Base-by-base conservation (phyloP, 2,797 vertebrate species). In the Acrocephalus scirpaceus region DNA sequence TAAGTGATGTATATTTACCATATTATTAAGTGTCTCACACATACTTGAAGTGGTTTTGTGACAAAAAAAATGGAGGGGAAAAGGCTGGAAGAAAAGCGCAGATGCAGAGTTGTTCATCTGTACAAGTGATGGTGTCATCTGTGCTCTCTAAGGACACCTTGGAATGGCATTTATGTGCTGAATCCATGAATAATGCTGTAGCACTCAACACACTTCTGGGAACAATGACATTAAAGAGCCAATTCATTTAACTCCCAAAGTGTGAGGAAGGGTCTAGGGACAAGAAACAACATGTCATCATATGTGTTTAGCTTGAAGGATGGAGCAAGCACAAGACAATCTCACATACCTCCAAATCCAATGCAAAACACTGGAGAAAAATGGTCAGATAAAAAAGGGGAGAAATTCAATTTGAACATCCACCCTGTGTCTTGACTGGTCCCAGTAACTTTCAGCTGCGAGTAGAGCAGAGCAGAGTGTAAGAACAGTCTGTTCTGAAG, bases 401-500 rank as follows among this genome's bases (percentile, higher is more conserved):
- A 58, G 27, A 12, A 3, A 30, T 19, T 7, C 20, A 40, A 4
- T 32, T 16, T 16, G 34, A 58, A 47, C 72, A 81, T 30, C 23
- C 22, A 48, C 11, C 2, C 19, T 47, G 34, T 48, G 23, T 67
- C 88, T 83, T 71, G 57, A 81, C 65, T 71, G 48, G 54, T 83
- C n/a, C 36, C 0, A 0, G 11, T 57, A 57, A 29, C 73, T 81
- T 83, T 69, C 64, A 66, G 51, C 23, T 77, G 57, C 0, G 0
- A 44, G 22, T 17, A 30, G 71, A 79, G 48, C 60, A 64, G 61
- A 76, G 53, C 45, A 78, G 66, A 79, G 69, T 38, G 36, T 34
- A 21, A 83, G 92, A 90, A 90, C 82, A 95, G 65, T 26, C 26
- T 75, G 86, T 94, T 78, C 76, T 54, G 88, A 71, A 71, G 61